Conservation (phyloP, 2,113 vertebrate species). For the Proteles cristata region DNA sequence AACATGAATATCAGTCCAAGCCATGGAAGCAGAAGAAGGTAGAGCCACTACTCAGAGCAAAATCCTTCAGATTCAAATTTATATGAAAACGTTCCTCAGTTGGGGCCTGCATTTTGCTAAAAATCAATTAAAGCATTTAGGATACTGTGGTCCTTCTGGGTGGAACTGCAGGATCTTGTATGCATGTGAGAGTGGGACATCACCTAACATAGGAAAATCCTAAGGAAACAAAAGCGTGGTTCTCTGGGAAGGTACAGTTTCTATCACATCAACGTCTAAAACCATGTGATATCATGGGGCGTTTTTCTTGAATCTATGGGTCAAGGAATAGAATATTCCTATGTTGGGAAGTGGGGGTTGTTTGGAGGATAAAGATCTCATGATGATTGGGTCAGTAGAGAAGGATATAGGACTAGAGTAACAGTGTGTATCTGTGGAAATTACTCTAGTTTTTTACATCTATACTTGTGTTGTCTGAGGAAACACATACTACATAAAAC, state of each 20-base stretch:
- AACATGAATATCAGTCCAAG: not conserved
- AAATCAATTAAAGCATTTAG: not conserved
- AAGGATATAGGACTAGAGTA: not conserved
- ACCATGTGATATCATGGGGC: not conserved
- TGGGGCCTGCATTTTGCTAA: not conserved
- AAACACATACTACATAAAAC: not conserved
- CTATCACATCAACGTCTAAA: not conserved
- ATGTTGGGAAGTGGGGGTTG: not conserved
- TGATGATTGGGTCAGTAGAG: not conserved
- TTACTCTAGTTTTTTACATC: not conserved
- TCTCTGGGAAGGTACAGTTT: not conserved
- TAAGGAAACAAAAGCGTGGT: not conserved
- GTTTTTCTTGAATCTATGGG: not conserved
- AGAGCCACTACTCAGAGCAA: not conserved
- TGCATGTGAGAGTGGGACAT: not conserved
- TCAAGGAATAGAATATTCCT: not conserved
- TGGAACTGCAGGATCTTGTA: not conserved
- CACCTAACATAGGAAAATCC: not conserved
- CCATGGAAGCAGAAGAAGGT: not conserved
- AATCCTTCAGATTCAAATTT: not conserved
- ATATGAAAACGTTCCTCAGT: not conserved
- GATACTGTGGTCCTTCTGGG: not conserved
- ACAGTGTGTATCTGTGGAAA: not conserved
- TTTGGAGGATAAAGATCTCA: not conserved
- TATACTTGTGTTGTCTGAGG: not conserved